Conservation (phyloP, 2,113 vertebrate genomes). For the Chroicocephalus ridibundus region DNA sequence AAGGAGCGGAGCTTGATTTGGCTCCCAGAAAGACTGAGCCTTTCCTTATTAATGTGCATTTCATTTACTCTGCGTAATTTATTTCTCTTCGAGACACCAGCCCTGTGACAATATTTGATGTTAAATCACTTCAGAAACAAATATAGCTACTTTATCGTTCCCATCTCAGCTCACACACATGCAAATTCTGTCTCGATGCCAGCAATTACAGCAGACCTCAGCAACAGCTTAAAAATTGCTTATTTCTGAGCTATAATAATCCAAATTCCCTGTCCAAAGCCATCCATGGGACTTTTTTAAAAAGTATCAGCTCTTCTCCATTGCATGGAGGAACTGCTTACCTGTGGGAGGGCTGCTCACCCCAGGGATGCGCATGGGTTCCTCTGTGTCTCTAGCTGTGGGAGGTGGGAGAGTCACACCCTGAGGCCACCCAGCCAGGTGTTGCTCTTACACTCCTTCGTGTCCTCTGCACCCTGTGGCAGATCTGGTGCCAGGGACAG, state of each 20-base stretch:
- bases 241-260: slow-evolving; percentile 49
- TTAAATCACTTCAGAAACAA: slow-evolving; percentile 54
- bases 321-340: rapidly evolving
- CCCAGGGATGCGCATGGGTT: neutral
- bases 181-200: slow-evolving; percentile 41
- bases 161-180: slow-evolving; percentile 15
- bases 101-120: slow-evolving; percentile 62
- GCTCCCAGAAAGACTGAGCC: slow-evolving; percentile 16
- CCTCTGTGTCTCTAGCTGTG: rapidly evolving
- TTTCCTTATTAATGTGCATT: slow-evolving; percentile 67
- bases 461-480: neutral
- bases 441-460: neutral
- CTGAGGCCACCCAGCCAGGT: neutral
- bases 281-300: neutral
- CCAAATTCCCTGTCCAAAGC: slow-evolving; percentile 4
- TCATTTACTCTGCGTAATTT: slow-evolving; percentile 70
- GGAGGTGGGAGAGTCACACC: neutral
- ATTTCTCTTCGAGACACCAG: slow-evolving; percentile 34
- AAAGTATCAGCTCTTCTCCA: neutral
- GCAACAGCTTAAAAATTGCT: slow-evolving; percentile 29
- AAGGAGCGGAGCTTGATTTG: neutral
- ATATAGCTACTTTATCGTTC: slow-evolving; percentile 30
- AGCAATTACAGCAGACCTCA: slow-evolving; percentile 58
- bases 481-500: slow-evolving; percentile 94
- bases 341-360: neutral